Conservation (phyloP, 2,797 vertebrate species). For the Pipistrellus nathusii region DNA sequence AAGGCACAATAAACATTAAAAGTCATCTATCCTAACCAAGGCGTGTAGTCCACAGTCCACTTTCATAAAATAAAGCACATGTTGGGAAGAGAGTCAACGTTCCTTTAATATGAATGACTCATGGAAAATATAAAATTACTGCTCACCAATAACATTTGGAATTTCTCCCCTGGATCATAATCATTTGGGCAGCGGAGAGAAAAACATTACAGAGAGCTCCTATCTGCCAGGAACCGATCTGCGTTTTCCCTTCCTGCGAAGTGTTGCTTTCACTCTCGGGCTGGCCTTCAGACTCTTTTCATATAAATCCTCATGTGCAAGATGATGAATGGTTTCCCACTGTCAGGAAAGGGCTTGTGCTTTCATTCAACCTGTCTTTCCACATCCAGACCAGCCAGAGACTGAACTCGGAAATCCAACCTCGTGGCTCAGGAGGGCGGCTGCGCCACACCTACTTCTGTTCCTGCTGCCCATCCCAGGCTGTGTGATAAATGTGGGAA, state of each 20-base stretch:
- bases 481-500: not conserved
- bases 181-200: not conserved
- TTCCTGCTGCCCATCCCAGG: not conserved
- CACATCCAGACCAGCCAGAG: not conserved
- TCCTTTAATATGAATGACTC: conserved; percentile 43
- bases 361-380: not conserved
- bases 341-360: not conserved
- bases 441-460: not conserved
- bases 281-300: not conserved
- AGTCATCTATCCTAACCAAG: not conserved
- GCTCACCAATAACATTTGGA: conserved; percentile 36
- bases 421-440: fast-evolving
- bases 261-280: not conserved
- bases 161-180: not conserved
- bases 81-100: conserved; percentile 7
- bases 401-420: not conserved
- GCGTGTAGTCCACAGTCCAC: not conserved
- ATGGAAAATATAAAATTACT: conserved; percentile 57
- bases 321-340: not conserved
- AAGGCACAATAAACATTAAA: not conserved
- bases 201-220: not conserved
- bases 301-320: not conserved
- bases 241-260: not conserved
- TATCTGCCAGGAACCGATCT: not conserved
- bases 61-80: conserved; percentile 42